Evolutionary conservation across 2,113 vertebrate species (phyloP), one percentile per base, ranked within the genome.

Genomic region (Cairina moschata): DNA sequence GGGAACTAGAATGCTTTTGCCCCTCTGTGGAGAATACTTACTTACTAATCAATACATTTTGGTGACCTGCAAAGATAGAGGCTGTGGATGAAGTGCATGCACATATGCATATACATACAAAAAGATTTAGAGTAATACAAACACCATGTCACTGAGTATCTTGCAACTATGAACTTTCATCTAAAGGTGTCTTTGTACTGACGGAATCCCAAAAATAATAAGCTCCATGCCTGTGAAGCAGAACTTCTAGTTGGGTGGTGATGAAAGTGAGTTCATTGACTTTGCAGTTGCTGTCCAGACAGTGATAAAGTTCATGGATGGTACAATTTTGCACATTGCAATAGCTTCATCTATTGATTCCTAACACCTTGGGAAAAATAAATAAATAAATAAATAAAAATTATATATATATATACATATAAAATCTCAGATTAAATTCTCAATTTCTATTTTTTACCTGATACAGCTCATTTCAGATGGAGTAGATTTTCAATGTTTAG

Each of bases 281-380:
- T 79, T 79, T 65, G 3, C 9, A n/a, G 5, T 13, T 66, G 5
- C 8, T 7, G 80, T 42, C 17, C 9, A 29, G 15, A 44, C 38
- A 17, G 48, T 28, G 18, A 13, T 44, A 11, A 8, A 54, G 3
- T 58, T 82, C 3, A 2, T 22, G 9, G 23, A 31, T 54, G 6
- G 1, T 9, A 26, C 22, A 82, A 5, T 17, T 82, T 40, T 75
- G 7, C 6, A 21, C 0, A 0, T 54, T 48, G 25, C 1, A 63
- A 81, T 59, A 11, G 5, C 0, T 69, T 69, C 11, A 20, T 4
- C 29, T 46, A 1, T 26, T 9, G 20, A 55, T 58, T 62, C 20
- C 6, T 17, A 60, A 7, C 4, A 36, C 4, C 17, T 62, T 8
- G 1, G 3, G 2, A 4, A 11, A 60, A 46, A 20, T 2, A 46